These are phyloP conservation scores for Myathropa florea DNA, from an alignment of 2,888 invertebrate genomes.

Conservation along the genomic window DNA sequence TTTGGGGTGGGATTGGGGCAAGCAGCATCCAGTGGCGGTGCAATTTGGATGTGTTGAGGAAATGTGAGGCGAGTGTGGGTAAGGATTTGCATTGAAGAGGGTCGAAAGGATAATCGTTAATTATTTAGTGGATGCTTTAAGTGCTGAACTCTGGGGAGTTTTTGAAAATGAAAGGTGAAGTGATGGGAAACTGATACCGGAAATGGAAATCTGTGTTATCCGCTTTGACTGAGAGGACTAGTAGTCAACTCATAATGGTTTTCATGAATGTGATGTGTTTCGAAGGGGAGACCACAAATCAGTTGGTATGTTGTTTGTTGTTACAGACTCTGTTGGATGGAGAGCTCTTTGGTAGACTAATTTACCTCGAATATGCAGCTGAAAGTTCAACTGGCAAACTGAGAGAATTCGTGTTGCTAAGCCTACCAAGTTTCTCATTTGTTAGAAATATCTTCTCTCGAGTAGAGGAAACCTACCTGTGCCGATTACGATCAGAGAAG, in stretches of 20 bases:
- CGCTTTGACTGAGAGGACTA: background rate
- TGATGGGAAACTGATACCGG: conserved; percentile 19
- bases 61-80: conserved; percentile 16
- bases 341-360: too few relatives aligned
- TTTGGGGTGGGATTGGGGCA: conserved; percentile 9
- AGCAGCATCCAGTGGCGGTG: background rate
- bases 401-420: too few relatives aligned
- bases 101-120: conserved; percentile 66
- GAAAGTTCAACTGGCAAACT: too few relatives aligned
- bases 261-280: background rate
- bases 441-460: too few relatives aligned
- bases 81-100: conserved; percentile 58
- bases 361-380: too few relatives aligned
- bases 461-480: too few relatives aligned
- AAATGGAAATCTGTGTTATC: conserved; percentile 1
- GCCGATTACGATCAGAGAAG: too few relatives aligned
- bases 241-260: background rate
- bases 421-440: too few relatives aligned
- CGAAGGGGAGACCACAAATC: background rate
- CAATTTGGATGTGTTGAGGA: conserved; percentile 37
- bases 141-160: conserved; percentile 45
- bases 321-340: too few relatives aligned
- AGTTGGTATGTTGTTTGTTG: background rate
- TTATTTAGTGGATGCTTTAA: conserved; percentile 65
- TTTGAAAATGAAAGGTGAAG: background rate